phyloP scores from a whole-genome alignment of 1,140 invertebrate genomes.

The Hyphantria cunea region DNA sequence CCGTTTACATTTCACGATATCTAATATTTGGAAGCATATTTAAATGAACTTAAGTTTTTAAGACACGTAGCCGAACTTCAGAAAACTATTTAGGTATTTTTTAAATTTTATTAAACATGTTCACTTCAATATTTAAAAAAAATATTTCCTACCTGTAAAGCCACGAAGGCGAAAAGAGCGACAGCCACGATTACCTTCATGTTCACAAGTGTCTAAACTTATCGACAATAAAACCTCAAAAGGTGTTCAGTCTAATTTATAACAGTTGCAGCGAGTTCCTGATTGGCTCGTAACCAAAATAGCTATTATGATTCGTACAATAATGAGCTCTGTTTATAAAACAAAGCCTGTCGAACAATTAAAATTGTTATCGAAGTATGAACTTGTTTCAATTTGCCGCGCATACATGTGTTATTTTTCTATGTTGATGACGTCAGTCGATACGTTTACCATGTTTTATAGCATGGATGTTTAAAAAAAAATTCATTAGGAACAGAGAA shows the following conservation, averaged over 20 bases:
- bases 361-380: constrained; percentile 51
- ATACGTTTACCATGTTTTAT: not conserved
- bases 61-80: too few relatives aligned
- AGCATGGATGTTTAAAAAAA: too few relatives aligned
- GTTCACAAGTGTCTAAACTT: constrained; percentile 22
- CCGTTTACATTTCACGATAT: too few relatives aligned
- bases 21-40: too few relatives aligned
- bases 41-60: too few relatives aligned
- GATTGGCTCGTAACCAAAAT: constrained; percentile 40
- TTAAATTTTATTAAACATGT: too few relatives aligned
- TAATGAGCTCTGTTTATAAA: constrained; percentile 55
- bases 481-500: too few relatives aligned
- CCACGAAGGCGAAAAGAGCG: constrained; percentile 54
- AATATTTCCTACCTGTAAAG: constrained; percentile 50
- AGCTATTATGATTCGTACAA: constrained; percentile 39
- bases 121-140: not conserved
- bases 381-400: constrained; percentile 43
- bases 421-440: constrained; percentile 13
- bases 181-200: constrained; percentile 53
- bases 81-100: too few relatives aligned
- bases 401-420: constrained; percentile 23
- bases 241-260: constrained; percentile 42
- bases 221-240: constrained; percentile 35
- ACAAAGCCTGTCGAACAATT: constrained; percentile 52
- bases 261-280: constrained; percentile 35